A percentile compares a stretch with the other conserved stretches of the same genome.
phyloP scores from a whole-genome alignment of 2,113 vertebrate species.

The Dromiciops gliroides region DNA sequence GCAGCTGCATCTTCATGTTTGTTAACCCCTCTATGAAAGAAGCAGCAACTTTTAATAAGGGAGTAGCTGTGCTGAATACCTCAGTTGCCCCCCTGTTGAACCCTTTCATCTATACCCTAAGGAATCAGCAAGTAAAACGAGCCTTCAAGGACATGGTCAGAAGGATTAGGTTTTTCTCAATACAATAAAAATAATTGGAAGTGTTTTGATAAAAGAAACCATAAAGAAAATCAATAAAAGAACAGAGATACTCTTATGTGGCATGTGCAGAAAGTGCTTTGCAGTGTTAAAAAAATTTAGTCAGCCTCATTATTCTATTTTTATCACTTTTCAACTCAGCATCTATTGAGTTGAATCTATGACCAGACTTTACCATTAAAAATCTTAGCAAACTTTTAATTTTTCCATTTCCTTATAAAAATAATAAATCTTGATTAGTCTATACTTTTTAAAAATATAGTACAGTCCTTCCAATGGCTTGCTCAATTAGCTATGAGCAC shows the following conservation, averaged over 20 bases:
- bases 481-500: background rate
- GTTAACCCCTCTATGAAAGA: constrained; percentile 65
- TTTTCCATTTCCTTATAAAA: background rate
- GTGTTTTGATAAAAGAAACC: background rate
- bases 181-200: constrained; percentile 29
- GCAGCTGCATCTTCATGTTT: constrained; percentile 78
- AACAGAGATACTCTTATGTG: background rate
- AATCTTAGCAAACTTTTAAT: no score
- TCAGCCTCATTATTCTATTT: background rate
- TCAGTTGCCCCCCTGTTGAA: constrained; percentile 73
- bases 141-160: constrained; percentile 53
- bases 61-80: constrained; percentile 69
- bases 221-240: background rate
- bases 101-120: constrained; percentile 70
- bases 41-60: constrained; percentile 66
- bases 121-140: constrained; percentile 72
- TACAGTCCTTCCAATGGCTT: background rate
- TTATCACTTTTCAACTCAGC: background rate
- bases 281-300: background rate
- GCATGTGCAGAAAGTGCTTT: background rate
- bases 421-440: background rate
- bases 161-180: constrained; percentile 29
- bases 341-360: background rate
- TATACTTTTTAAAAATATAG: no score
- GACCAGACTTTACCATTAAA: background rate